Evolutionary conservation across 1,140 invertebrate genomes (phyloP).

Genomic region (Zaprionus gabonicus): DNA sequence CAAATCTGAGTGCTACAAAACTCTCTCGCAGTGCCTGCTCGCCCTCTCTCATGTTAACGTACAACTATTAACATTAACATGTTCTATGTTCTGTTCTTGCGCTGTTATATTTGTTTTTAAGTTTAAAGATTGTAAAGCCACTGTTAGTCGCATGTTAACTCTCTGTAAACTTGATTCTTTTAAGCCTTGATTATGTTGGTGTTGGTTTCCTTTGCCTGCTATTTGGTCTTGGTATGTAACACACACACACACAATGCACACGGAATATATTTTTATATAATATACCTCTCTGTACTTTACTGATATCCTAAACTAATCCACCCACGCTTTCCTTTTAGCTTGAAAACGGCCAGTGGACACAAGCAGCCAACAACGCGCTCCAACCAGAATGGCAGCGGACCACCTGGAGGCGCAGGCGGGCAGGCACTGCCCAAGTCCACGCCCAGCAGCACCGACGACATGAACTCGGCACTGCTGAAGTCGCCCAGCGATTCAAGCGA

Average conservation of each 20-base stretch:
- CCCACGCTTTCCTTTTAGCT: constrained; percentile 47
- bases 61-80: no score
- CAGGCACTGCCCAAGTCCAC: constrained; percentile 84
- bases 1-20: neutral
- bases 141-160: neutral
- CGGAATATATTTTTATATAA: neutral
- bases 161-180: constrained; percentile 17
- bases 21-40: neutral
- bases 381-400: constrained; percentile 65
- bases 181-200: constrained; percentile 37
- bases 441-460: constrained; percentile 87
- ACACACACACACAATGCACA: constrained; percentile 11
- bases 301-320: constrained; percentile 20
- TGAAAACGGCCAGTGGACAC: constrained; percentile 61
- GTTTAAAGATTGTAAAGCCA: no score
- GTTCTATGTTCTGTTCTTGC: no score
- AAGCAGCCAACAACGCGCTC: constrained; percentile 58
- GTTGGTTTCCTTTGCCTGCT: constrained; percentile 46
- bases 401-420: constrained; percentile 49
- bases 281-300: no score
- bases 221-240: constrained; percentile 61
- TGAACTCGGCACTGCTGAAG: constrained; percentile 86
- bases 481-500: constrained; percentile 85
- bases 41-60: no score
- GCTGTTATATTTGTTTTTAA: no score